Evolutionary conservation across 2,797 vertebrate genomes (phyloP), one percentile per base, ranked within the genome.

Genomic region (Eulemur rubriventer): DNA sequence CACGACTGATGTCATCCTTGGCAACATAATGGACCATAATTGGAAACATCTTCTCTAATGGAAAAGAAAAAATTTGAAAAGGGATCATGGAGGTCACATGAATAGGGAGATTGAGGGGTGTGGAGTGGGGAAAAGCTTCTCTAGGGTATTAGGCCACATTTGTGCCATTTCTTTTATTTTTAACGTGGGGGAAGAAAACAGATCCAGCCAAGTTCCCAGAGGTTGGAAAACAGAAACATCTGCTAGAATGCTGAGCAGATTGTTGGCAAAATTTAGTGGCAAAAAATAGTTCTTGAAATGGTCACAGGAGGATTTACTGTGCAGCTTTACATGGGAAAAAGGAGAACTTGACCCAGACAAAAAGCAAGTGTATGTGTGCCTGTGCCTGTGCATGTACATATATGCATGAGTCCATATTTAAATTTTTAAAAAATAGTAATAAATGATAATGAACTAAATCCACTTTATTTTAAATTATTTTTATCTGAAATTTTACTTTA

Each of bases 181-280:
- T 97, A 96, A 95, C 81, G 65, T n/a, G 81, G 52, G 81, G 52
- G 79, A 97, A 95, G 96, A 97, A 98, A 98, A 87, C 73, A 78
- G 95, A n/a, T 95, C 81, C 59, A 97, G 0, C 93, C 52, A 97
- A 94, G 92, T 98, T 98, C 98, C 97, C 97, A 97, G 97, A 98
- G 98, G 96, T 85, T 98, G 96, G 86, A 98, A 98, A 98, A 92
- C 87, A 98, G 98, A 98, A 98, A 98, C 98, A 98, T 98, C 98
- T 98, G 98, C 92, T 98, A 97, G 91, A 98, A 97, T 10, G 89
- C 97, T 95, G 97, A 98, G 96, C 95, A 98, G 97, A 98, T 98
- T 98, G 97, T 97, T 98, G 98, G 98, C 97, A 98, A 96, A 98
- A 98, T 97, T 98, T 97, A 98, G 69, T 95, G 97, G 89, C 97